Conservation (phyloP, 2,888 invertebrate genomes). For the Heteromurus nitidus region DNA sequence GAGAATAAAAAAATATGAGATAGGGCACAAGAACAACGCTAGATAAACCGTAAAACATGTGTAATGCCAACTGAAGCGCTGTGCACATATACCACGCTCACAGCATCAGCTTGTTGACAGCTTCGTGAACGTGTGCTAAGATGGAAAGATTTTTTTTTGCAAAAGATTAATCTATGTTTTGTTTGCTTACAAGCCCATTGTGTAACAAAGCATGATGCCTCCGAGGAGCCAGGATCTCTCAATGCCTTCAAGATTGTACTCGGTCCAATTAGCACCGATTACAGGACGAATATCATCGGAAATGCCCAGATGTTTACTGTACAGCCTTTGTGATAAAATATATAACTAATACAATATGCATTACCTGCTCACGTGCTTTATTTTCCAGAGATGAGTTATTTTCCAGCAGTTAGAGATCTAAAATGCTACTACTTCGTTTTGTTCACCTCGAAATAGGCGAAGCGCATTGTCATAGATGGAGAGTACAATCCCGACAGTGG, state of each 20-base stretch:
- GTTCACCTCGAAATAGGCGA: no score
- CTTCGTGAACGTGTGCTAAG: no score
- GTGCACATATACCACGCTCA: no score
- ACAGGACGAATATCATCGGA: constrained; percentile 57
- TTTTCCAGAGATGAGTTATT: no score
- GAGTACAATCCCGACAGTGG: constrained; percentile 65
- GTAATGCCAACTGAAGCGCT: no score
- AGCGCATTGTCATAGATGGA: constrained; percentile 59
- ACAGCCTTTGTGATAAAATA: constrained; percentile 17
- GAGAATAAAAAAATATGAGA: neutral
- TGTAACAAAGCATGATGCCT: constrained; percentile 59
- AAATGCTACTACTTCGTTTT: no score
- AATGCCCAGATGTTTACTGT: constrained; percentile 63
- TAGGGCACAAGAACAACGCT: neutral
- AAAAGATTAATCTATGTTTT: neutral
- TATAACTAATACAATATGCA: no score
- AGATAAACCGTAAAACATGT: no score
- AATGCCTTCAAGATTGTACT: constrained; percentile 58
- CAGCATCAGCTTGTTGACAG: no score
- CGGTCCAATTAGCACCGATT: constrained; percentile 67
- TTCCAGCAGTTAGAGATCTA: no score
- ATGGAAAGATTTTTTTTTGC: neutral
- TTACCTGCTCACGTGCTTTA: no score
- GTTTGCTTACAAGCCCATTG: constrained; percentile 59
- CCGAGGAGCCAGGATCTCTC: constrained; percentile 53